Conservation (phyloP, 2,113 vertebrate genomes). For the Elanus axillaris region DNA sequence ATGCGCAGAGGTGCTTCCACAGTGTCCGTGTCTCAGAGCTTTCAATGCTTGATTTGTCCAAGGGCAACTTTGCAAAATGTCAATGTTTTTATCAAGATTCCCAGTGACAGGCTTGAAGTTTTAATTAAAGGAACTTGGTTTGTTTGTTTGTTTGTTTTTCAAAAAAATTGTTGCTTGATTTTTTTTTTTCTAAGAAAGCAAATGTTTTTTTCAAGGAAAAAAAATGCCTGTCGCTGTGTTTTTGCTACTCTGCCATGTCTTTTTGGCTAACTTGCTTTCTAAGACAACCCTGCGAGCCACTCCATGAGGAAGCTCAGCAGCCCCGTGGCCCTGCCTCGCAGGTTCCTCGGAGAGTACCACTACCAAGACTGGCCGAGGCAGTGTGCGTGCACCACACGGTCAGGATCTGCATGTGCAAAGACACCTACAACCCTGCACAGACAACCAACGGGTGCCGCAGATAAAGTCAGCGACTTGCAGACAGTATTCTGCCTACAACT, state of each 20-base stretch:
- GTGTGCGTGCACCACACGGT: accelerated
- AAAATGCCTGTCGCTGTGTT: neutral
- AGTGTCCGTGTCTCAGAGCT: neutral
- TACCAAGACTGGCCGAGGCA: neutral
- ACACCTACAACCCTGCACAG: neutral
- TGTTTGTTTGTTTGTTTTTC: neutral
- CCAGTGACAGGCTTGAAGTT: neutral
- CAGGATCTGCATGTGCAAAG: accelerated
- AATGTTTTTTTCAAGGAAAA: neutral
- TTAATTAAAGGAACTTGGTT: neutral
- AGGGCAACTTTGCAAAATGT: slow-evolving; percentile 13
- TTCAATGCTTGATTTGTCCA: neutral
- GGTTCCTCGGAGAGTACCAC: neutral
- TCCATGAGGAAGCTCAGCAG: neutral
- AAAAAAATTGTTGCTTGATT: neutral
- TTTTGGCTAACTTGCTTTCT: neutral
- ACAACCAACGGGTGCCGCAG: neutral
- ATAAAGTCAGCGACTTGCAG: neutral
- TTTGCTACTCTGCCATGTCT: neutral
- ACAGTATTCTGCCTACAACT: accelerated
- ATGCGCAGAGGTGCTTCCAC: neutral
- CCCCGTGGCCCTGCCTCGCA: neutral
- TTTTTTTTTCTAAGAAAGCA: neutral
- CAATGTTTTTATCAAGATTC: neutral
- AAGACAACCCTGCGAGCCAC: neutral